Percentiles rank a stretch among this genome's conserved stretches.
These are phyloP conservation scores for Cerastis rubricosa DNA, from an alignment of 2,888 invertebrate species.

Conservation along the genomic window DNA sequence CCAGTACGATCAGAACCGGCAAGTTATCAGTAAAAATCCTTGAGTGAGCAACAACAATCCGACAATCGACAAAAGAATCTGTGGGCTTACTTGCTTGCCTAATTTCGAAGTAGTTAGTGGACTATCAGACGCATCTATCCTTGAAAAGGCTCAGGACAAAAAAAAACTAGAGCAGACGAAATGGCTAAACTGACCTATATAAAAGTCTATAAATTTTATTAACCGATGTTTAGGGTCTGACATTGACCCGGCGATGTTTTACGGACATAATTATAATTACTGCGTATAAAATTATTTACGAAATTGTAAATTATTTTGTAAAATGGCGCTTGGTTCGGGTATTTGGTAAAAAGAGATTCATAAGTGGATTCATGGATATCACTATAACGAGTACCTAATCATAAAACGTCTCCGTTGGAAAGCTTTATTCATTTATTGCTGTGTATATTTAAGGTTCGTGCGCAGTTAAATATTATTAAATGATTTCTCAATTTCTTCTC, in stretches of 20 bases:
- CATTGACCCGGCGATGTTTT: slow-evolving; percentile 55
- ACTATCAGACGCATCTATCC: slow-evolving; percentile 22
- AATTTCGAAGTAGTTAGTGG: neutral
- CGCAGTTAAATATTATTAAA: neutral
- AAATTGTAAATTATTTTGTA: slow-evolving; percentile 25
- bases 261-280: slow-evolving; percentile 47
- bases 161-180: slow-evolving; percentile 32
- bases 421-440: neutral
- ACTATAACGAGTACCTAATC: neutral
- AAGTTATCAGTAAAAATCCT: neutral
- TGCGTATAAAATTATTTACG: slow-evolving; percentile 32
- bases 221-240: slow-evolving; percentile 43
- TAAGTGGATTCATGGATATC: neutral
- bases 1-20: neutral
- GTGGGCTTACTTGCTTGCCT: neutral
- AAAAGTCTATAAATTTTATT: slow-evolving; percentile 42
- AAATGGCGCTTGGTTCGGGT: slow-evolving; percentile 1
- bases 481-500: neutral
- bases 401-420: no score
- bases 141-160: slow-evolving; percentile 26
- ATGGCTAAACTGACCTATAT: slow-evolving; percentile 50
- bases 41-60: neutral
- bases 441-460: neutral
- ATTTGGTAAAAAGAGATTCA: neutral
- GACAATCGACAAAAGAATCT: slow-evolving; percentile 9